Base-by-base conservation (phyloP, 2,888 invertebrate species). In the Drosophila multiciliata region DNA sequence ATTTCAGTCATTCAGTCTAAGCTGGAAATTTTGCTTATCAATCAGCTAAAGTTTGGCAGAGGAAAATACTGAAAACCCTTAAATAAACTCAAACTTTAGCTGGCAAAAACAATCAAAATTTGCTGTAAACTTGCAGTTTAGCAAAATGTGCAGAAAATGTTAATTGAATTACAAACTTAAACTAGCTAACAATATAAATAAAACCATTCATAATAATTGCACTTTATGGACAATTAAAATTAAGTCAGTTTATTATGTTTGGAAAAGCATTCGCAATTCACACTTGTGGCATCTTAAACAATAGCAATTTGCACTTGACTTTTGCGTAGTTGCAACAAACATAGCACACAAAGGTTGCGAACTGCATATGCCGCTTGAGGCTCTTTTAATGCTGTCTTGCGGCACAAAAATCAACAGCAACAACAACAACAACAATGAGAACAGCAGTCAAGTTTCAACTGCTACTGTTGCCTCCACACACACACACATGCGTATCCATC, bases 401-500 rank as follows among this genome's bases (percentile, higher is more conserved):
- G 29, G 49, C 32, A 29, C 33, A 20, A 20, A 38, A 12, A 36
- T 4, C 33, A 52, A 8, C 50, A 50, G 1, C 50, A n/a, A 1
- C 62, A 57, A 49, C 49, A 68, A 66, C 70, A 64, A 8, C 49
- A 60, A n/a, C 49, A 50, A 40, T 7, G 38, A 36, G 29, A 54
- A 48, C 61, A 23, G 26, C 36, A 57, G 40, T 33, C 38, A 35
- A 58, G 50, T 45, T 68, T 36, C 40, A 36, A 33, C 58, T 45
- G 74, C 71, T 75, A 66, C 75, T 75, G 65, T 73, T 33, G 58
- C 66, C 48, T 4, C 12, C 7, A 17, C 32, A 29, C 48, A 29
- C 49, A 40, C 35, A 12, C 42, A 45, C 45, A 66, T 74, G 78
- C 73, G 82, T 82, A 86, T 75, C 83, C 78, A 83, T 84, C 85